Conservation (phyloP, 2,888 invertebrate genomes). For the Chirona hameri region DNA sequence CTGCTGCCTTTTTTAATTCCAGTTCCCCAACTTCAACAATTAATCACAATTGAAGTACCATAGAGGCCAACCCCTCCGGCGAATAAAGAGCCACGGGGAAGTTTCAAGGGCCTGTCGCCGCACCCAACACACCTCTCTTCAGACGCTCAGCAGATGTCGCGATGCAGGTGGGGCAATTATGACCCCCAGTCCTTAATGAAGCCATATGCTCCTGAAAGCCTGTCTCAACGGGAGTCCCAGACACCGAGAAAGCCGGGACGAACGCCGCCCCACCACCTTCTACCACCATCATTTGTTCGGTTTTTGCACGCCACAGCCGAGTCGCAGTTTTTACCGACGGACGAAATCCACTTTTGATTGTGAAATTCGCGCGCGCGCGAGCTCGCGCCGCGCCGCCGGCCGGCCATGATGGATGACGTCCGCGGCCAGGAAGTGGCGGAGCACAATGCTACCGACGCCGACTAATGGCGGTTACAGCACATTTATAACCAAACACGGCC, state of each 20-base stretch:
- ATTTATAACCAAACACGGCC: background rate
- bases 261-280: background rate
- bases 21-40: background rate
- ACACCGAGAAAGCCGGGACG: background rate
- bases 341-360: conserved; percentile 24
- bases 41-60: background rate
- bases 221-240: background rate
- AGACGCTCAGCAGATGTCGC: background rate
- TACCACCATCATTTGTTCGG: conserved; percentile 4
- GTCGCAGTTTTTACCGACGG: background rate
- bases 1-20: background rate
- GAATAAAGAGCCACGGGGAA: background rate
- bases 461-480: conserved; percentile 7
- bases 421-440: background rate
- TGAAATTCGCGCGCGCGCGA: background rate
- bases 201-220: background rate
- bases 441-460: background rate
- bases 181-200: background rate
- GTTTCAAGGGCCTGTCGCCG: background rate
- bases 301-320: background rate
- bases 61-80: background rate
- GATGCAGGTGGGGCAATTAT: background rate
- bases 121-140: background rate
- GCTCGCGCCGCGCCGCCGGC: background rate
- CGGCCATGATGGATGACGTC: background rate